Conservation (phyloP, 1,140 invertebrate species). For the Polypedilum vanderplanki region DNA sequence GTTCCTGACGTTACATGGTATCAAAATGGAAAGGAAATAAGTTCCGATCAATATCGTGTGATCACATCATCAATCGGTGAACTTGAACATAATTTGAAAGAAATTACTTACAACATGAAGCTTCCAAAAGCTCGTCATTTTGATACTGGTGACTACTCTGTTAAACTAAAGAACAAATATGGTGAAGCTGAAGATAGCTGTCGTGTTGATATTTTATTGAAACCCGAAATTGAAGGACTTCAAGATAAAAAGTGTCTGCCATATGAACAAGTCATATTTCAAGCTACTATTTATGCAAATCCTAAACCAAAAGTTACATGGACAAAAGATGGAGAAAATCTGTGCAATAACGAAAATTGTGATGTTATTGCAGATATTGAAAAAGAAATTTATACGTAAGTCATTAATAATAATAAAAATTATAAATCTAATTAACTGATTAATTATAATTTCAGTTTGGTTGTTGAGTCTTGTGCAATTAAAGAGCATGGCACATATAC, state of each 20-base stretch:
- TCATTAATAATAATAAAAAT: no score
- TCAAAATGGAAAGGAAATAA: slow-evolving; percentile 48
- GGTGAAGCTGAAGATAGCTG: slow-evolving; percentile 63
- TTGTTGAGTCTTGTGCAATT: slow-evolving; percentile 58
- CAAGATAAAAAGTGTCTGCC: slow-evolving; percentile 65
- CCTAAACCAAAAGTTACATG: slow-evolving; percentile 71
- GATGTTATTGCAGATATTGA: slow-evolving; percentile 44
- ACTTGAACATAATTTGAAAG: slow-evolving; percentile 64
- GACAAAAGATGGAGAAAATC: slow-evolving; percentile 47
- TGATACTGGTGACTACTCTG: slow-evolving; percentile 73
- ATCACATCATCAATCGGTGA: slow-evolving; percentile 52
- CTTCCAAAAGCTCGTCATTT: slow-evolving; percentile 60
- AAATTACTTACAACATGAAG: slow-evolving; percentile 62
- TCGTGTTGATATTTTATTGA: slow-evolving; percentile 62
- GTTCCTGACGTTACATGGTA: slow-evolving; percentile 51
- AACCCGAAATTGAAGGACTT: slow-evolving; percentile 66
- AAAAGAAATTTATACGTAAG: slow-evolving; percentile 38
- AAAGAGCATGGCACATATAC: slow-evolving; percentile 76
- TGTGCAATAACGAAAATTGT: slow-evolving; percentile 43
- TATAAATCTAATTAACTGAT: slow-evolving; percentile 3
- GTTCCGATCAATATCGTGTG: slow-evolving; percentile 38
- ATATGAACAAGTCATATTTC: slow-evolving; percentile 62
- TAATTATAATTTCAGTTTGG: slow-evolving; percentile 47
- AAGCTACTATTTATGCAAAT: slow-evolving; percentile 65
- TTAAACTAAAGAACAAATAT: slow-evolving; percentile 71